Base-by-base conservation (phyloP, 2,113 vertebrate species). In the Spea bombifrons region DNA sequence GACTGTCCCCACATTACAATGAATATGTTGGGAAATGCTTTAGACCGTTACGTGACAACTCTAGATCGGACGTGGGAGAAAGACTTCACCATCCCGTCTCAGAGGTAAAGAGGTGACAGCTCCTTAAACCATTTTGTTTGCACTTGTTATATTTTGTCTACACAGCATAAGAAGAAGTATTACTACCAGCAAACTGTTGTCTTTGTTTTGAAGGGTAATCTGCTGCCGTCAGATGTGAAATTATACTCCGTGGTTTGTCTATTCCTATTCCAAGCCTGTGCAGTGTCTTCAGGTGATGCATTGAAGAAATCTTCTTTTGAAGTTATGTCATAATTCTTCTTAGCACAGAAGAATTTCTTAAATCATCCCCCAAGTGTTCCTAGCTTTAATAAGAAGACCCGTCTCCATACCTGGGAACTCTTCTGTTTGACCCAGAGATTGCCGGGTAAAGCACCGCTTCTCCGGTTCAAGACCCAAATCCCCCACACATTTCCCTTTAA, bases 251-350 rank as follows among this genome's bases (percentile, higher is more conserved):
- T 66, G 45, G 65, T 48, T 46, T 17, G 43, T 12, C 30, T 15
- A 66, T 43, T 55, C 66, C 57, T 43, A 48, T 78, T 79, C 70
- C 61, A 45, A 57, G 70, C 49, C 43, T 44, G 68, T 43, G n/a
- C 45, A 53, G 30, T 12, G 15, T 78, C 45, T 73, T 46, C 5
- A 13, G 3, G 10, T 44, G 5, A 57, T 12, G 5, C 76, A 55
- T 79, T 73, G 69, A 73, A 53, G 76, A 57, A 10, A 55, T 66
- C 6, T 45, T 47, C 70, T 8, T 65, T 79, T 79, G 70, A 66
- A 73, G 75, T 43, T 73, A 43, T 53, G 72, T 30, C 30, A 30
- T 30, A 30, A 30, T 30, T 30, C 30, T 30, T 30, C 30, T 30
- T 30, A 30, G 30, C 30, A 30, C 30, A 30, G 73, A 5, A 53